Base-by-base conservation (phyloP, 1,140 invertebrate species). In the Drosophila leontia region DNA sequence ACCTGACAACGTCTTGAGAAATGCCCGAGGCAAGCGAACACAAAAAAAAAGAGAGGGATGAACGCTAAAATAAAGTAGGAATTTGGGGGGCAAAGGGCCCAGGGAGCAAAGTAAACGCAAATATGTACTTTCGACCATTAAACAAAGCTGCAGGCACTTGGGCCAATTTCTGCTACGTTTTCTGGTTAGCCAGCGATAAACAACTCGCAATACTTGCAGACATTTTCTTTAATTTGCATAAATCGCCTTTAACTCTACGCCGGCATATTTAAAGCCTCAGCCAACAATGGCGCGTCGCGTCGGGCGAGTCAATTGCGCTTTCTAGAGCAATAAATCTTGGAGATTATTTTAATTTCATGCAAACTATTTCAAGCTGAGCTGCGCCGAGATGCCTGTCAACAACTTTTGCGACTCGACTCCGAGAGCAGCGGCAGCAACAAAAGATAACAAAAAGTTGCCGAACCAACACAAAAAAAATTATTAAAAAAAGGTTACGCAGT, bases 271-370 rank as follows among this genome's bases (percentile, higher is more conserved):
- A 79, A 78, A 79, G 75, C 15, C 34, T 35, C 56, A 12, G 6
- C 7, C 4, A 17, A 58, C 41, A 60, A 26, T 55, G 67, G 50
- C n/a, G 44, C 39, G 45, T 42, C 37, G 19, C 47, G 61, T 29
- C 57, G 56, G 45, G 45, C 39, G 41, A 75, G 71, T 80, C 78
- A 62, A 80, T 80, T 80, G 70, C 70, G 78, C 79, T 72, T 72
- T 82, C 78, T 71, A 50, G 65, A 67, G 85, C 81, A 79, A 88
- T 88, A 88, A 88, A 88, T 88, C 85, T 90, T 85, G 39, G 51
- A 85, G 85, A 88, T 88, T 88, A 88, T 88, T 88, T 90, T 85
- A 88, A 88, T 88, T 88, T 88, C 82, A 84, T 82, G 85, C 78
- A 85, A 88, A 88, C 85, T 88, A 88, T 88, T 79, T 68, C 65